Evolutionary conservation across 2,113 vertebrate species (phyloP).

Genomic region (Archilochus colubris): DNA sequence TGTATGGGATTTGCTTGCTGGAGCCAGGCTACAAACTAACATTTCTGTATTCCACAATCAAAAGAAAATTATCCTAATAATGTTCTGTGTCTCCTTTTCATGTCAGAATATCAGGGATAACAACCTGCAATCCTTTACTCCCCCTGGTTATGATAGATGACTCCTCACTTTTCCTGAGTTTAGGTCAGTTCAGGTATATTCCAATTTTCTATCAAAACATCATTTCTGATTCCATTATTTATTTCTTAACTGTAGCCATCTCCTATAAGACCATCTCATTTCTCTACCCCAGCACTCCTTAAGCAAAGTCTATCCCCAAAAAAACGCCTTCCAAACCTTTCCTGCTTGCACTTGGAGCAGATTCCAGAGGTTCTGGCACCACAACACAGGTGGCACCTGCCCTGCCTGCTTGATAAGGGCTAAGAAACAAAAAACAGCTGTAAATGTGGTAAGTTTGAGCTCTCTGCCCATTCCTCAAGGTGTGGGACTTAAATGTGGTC

Average conservation of each 20-base stretch:
- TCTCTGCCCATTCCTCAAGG: not conserved
- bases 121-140: not conserved
- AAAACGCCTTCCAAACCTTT: not conserved
- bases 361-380: not conserved
- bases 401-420: not conserved
- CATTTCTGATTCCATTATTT: not conserved
- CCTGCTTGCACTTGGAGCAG: accelerated
- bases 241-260: not conserved
- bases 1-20: not conserved
- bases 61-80: not conserved
- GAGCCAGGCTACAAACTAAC: not conserved
- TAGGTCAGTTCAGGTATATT: not conserved
- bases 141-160: not conserved
- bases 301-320: not conserved
- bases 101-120: not conserved
- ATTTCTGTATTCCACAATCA: not conserved
- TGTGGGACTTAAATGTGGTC: not conserved
- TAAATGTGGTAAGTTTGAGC: not conserved
- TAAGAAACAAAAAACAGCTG: not conserved
- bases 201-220: not conserved
- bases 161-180: not conserved
- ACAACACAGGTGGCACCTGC: accelerated
- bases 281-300: not conserved
- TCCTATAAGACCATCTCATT: not conserved
- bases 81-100: not conserved